Evolutionary conservation across 2,113 vertebrate species (phyloP), one percentile per base, ranked within the genome.

Genomic region (Colaptes auratus): DNA sequence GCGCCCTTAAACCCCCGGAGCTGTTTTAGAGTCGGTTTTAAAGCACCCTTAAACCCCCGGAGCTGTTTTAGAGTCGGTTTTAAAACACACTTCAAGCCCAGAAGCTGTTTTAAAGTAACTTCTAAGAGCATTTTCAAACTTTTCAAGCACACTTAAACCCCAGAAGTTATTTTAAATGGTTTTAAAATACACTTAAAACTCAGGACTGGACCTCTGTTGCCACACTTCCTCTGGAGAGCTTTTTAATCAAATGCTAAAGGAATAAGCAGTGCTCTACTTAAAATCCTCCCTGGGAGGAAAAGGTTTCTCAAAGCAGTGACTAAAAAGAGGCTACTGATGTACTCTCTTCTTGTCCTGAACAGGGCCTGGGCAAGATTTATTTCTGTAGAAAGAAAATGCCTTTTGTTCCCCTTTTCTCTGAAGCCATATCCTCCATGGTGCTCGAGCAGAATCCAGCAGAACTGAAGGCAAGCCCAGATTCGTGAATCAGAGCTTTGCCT

Each of bases 351-450:
- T 74, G 64, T 89, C 65, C 39, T 9, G 9, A n/a, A 71, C 23
- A 12, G 66, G 35, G 30, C 76, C 58, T 86, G 18, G 58, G 66
- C 0, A 0, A 92, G 86, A 86, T 74, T 91, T 92, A 63, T 86
- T 91, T 91, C 86, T 86, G 65, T 48, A 73, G 81, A 88, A 95
- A 94, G 82, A 82, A 90, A 96, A 95, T 82, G 59, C 55, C 74
- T 94, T 95, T 95, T 94, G 91, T 95, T 94, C 90, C 58, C 76
- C 77, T 73, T 83, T 86, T 69, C 59, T 83, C 80, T 95, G 83
- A 90, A 95, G 63, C 79, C 15, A 5, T 14, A 61, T 70, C 67
- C 76, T 89, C 79, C 71, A 76, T 74, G 78, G 72, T 74, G 87
- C 80, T 28, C 4, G 6, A 75, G 91, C 72, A 82, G 70, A 80